Evolutionary conservation across 2,797 vertebrate species (phyloP), one percentile per base, ranked within the genome.

Genomic region (Pelochelys cantorii): DNA sequence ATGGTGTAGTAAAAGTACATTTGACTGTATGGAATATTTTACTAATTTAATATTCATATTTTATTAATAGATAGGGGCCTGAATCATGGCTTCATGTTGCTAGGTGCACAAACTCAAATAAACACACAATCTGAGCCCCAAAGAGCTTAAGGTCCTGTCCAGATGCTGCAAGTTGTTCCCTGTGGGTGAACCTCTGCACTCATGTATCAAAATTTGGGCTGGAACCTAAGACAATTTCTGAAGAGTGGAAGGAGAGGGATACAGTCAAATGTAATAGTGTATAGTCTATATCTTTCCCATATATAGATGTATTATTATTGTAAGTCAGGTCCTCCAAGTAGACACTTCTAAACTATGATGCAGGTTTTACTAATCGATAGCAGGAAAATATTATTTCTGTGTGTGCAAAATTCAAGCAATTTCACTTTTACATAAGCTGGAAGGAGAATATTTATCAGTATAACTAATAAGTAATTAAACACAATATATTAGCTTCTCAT

Each of bases 401-500:
- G 60, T 62, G 13, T 62, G 60, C 60, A 62, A 31, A 62, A 31
- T 62, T 62, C 29, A 31, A 31, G 12, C 29, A 62, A 29, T 31
- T 62, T 13, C 60, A 62, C 7, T n/a, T 65, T 65, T 65, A 18
- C 25, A 65, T n/a, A 65, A 65, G 31, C 4, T n/a, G 31, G 31
- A 65, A n/a, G 31, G 15, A 65, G 62, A n/a, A 65, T 31, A 17
- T 65, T 31, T 65, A 65, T 65, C n/a, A 65, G 62, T 65, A n/a
- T 65, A 86, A 85, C 2, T 23, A 56, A 37, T 25, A 12, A 2
- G 31, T 54, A n/a, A 71, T 78, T 13, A 90, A 94, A 77, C 84
- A 34, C 62, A 10, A 14, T 80, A 25, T 82, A 20, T 93, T 85
- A 91, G 85, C 53, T 94, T 34, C 53, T 93, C 10, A 83, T 90